Conservation (phyloP, 64 coral and sea anemone species). For the Porites lutea region DNA sequence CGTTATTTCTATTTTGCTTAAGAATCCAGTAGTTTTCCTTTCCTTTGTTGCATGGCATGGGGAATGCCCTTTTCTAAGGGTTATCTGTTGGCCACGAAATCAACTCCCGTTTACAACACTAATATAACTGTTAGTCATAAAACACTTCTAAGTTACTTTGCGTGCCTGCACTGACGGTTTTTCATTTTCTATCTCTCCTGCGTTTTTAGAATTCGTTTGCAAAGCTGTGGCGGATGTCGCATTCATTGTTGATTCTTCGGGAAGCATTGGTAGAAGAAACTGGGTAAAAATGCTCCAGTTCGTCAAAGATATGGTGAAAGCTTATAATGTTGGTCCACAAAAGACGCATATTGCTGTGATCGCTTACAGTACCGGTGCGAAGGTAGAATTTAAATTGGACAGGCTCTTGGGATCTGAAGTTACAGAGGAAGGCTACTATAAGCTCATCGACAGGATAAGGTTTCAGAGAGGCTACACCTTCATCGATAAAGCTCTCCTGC, state of each 20-base stretch:
- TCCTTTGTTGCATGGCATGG: too few species aligned
- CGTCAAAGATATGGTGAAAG: slow-evolving; percentile 17
- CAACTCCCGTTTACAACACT: too few species aligned
- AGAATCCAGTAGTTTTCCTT: too few species aligned
- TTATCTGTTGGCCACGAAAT: too few species aligned
- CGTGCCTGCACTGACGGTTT: too few species aligned
- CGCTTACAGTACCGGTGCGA: slow-evolving; percentile 44
- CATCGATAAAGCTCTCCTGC: slow-evolving; percentile 36
- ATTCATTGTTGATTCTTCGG: slow-evolving; percentile 66
- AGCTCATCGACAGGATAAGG: neutral
- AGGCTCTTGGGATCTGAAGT: neutral
- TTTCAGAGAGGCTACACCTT: slow-evolving; percentile 59
- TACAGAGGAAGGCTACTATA: neutral
- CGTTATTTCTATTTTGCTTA: too few species aligned
- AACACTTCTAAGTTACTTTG: too few species aligned
- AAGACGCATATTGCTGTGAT: slow-evolving; percentile 50
- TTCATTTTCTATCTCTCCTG: too few species aligned
- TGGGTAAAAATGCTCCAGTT: slow-evolving; percentile 56
- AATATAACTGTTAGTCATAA: too few species aligned
- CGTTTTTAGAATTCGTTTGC: neutral
- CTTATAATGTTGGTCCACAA: slow-evolving; percentile 11
- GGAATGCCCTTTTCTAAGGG: too few species aligned
- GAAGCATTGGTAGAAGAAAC: slow-evolving; percentile 68
- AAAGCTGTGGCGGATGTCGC: slow-evolving; percentile 33
- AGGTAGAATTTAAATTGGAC: slow-evolving; percentile 18